Base-by-base conservation (phyloP, 2,888 invertebrate species). In the Argyresthia albistria region DNA sequence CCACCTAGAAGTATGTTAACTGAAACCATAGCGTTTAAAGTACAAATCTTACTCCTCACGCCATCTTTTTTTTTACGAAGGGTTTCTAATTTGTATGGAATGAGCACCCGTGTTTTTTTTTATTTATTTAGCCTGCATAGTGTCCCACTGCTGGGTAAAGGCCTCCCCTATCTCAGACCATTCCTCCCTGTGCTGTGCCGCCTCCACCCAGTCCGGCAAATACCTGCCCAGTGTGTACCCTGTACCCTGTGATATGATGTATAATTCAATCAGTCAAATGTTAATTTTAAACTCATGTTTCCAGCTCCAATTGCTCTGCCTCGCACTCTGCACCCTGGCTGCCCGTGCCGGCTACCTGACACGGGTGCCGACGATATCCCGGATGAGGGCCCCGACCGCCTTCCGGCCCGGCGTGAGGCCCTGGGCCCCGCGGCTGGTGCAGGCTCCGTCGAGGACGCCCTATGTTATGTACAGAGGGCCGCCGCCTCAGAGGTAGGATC, bases 361-460 rank as follows among this genome's bases (percentile, higher is more conserved):
- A 51, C 76, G 81, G 2, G 76, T 84, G 76, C 58, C 72, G 0
- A 60, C 68, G 0, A 55, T 74, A 43, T 75, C 68, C 63, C 62
- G 78, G 8, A 51, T 73, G 46, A 61, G 80, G n/a, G 56, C 64
- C 0, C 78, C 80, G 0, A 64, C 73, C 0, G 70, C 71, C 2
- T 81, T 84, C 69, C 66, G 86, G 10, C 83, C 86, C 0, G 86
- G 84, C 0, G 67, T 80, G 46, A 61, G 81, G 42, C 77, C 77
- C 1, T 76, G 74, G 75, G 59, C 56, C 2, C 75, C 70, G 11
- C 60, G 78, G 10, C 56, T 77, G 25, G 61, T 76, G 50, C 74
- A 67, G 1, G 69, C 76, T 0, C 69, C 80, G 0, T 76, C 79
- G 1, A 62, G 84, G 51, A 63, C 74, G 6, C 86, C 86, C 0